A percentile compares a stretch with the other conserved stretches of the same genome.
These are phyloP conservation scores for Elachura formosa DNA, from an alignment of 2,113 vertebrate species.

Conservation along the genomic window DNA sequence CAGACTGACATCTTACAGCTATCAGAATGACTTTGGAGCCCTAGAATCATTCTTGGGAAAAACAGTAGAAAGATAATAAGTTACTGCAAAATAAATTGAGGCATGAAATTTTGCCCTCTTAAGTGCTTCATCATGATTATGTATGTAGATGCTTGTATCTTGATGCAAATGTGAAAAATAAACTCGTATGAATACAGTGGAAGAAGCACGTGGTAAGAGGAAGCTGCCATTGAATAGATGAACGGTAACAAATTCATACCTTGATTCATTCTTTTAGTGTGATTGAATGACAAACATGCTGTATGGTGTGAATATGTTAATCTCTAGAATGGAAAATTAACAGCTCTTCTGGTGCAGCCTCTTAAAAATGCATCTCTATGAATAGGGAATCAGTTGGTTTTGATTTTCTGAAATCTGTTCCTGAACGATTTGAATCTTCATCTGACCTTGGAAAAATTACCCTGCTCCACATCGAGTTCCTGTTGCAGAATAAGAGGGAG, in stretches of 20 bases:
- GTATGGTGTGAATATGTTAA: not conserved
- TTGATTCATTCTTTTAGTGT: not conserved
- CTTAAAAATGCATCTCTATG: slow-evolving; percentile 50
- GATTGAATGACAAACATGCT: not conserved
- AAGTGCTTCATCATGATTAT: not conserved
- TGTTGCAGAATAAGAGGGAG: slow-evolving; percentile 83
- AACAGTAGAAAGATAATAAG: not conserved
- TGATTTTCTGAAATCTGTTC: slow-evolving; percentile 79
- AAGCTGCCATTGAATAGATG: not conserved
- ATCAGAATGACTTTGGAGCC: not conserved
- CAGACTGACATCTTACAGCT: not conserved
- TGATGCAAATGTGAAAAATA: not conserved
- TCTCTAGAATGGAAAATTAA: slow-evolving; percentile 12
- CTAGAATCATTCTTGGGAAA: not conserved
- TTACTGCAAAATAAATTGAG: not conserved
- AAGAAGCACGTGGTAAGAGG: not conserved
- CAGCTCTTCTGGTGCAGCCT: slow-evolving; percentile 18
- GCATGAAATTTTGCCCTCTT: not conserved
- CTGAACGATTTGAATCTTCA: slow-evolving; percentile 81
- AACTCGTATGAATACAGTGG: not conserved
- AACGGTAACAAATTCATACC: not conserved
- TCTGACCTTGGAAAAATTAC: slow-evolving; percentile 79
- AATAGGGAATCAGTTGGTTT: slow-evolving; percentile 83
- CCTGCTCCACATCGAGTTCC: slow-evolving; percentile 81
- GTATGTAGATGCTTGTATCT: not conserved